Conservation (phyloP, 1,140 invertebrate species). For the Pygmarrhopalites habei region DNA sequence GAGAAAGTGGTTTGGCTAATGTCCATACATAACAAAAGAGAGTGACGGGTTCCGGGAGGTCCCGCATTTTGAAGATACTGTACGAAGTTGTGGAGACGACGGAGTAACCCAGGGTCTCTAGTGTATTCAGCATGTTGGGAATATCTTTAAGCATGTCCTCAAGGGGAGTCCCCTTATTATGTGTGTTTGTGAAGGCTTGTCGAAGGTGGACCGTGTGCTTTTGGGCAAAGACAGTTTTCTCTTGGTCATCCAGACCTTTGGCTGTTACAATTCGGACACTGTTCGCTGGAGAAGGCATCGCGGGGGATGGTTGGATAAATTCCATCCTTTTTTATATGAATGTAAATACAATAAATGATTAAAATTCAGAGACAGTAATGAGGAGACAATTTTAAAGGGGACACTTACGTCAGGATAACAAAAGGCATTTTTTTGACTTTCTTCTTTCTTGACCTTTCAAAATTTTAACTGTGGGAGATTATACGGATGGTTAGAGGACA, state of each 20-base stretch:
- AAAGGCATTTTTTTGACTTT: too few species aligned
- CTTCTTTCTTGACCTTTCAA: too few species aligned
- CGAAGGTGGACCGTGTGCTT: constrained; percentile 3
- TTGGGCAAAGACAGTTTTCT: background rate
- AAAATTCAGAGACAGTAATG: too few species aligned
- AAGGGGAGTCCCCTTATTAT: constrained; percentile 8
- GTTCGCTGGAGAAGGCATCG: background rate
- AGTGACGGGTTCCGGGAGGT: constrained; percentile 1
- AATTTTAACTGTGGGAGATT: too few species aligned
- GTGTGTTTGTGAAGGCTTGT: constrained; percentile 6
- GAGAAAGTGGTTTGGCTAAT: background rate
- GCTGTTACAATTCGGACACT: constrained; percentile 3
- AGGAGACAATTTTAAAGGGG: too few species aligned
- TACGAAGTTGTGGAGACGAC: background rate
- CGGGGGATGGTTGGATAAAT: constrained; percentile 6
- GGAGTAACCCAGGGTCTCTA: background rate
- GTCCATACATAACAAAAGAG: constrained; percentile 3
- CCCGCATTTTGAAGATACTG: constrained; percentile 6
- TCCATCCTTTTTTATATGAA: background rate
- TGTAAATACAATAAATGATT: background rate
- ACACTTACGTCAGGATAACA: too few species aligned
- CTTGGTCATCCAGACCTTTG: background rate
- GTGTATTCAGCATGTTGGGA: background rate
- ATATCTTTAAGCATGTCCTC: constrained; percentile 13
- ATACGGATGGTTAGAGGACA: too few species aligned